Conservation (phyloP, 2,113 vertebrate genomes). For the Embiotoca jacksoni region DNA sequence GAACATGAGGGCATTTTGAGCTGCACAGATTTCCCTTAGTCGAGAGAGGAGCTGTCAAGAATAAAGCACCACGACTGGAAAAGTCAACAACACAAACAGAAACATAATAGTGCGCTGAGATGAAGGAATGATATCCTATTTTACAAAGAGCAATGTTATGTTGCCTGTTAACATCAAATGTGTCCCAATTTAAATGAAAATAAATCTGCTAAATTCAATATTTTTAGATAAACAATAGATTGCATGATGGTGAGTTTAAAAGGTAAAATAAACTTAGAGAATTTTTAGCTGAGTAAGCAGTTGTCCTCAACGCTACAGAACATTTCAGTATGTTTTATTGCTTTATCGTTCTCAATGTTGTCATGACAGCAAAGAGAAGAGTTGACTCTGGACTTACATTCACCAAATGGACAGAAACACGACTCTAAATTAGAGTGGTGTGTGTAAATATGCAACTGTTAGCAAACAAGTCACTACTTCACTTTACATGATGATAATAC, state of each 20-base stretch:
- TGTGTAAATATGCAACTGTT: too few species aligned
- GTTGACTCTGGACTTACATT: too few species aligned
- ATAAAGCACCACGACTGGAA: background rate
- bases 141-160: background rate
- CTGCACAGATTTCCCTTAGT: constrained; percentile 25
- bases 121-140: background rate
- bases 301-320: too few species aligned
- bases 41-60: constrained; percentile 27
- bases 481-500: too few species aligned
- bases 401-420: too few species aligned
- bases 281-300: too few species aligned
- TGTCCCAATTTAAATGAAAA: background rate
- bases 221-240: constrained; percentile 6
- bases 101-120: background rate
- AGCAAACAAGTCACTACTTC: too few species aligned
- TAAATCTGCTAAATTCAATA: background rate
- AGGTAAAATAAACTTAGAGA: background rate
- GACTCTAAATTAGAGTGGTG: too few species aligned
- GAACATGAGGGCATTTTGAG: constrained; percentile 36
- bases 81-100: constrained; percentile 19
- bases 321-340: too few species aligned
- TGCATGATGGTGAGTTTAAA: background rate
- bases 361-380: too few species aligned
- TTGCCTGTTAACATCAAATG: background rate
- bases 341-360: too few species aligned